A percentile compares a stretch with the other conserved stretches of the same genome.
phyloP scores from a whole-genome alignment of 2,797 vertebrate genomes.

The Vespertilio murinus region DNA sequence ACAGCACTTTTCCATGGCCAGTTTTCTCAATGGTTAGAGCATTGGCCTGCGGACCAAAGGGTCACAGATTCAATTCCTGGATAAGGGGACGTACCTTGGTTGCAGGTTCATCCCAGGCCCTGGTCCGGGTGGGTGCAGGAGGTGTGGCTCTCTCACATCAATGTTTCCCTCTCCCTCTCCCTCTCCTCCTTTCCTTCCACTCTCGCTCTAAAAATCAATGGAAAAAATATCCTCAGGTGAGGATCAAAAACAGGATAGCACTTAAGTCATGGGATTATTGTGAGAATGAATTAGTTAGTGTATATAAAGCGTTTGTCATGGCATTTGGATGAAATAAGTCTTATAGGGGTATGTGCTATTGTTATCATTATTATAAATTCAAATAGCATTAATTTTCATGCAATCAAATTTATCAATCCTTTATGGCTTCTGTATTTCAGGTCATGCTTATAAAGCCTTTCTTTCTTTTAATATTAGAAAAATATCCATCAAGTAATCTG shows the following conservation, averaged over 20 bases:
- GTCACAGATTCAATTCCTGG: too few relatives aligned
- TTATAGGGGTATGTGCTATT: neutral
- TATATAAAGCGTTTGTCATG: neutral
- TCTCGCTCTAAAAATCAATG: too few relatives aligned
- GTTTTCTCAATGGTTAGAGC: too few relatives aligned
- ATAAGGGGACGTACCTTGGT: too few relatives aligned
- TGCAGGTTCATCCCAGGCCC: too few relatives aligned
- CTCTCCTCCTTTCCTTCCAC: too few relatives aligned
- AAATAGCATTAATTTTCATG: slow-evolving; percentile 4
- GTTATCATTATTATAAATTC: neutral
- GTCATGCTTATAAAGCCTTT: neutral
- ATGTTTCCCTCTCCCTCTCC: too few relatives aligned
- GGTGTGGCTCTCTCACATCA: too few relatives aligned
- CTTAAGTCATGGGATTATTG: neutral
- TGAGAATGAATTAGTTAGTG: neutral
- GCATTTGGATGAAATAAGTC: neutral
- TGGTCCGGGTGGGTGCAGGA: too few relatives aligned
- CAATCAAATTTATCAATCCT: neutral
- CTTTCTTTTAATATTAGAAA: slow-evolving; percentile 13
- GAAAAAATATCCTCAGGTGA: neutral
- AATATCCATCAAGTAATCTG: neutral
- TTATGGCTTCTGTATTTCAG: slow-evolving; percentile 24
- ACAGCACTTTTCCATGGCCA: neutral
- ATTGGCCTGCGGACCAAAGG: too few relatives aligned
- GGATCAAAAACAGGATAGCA: neutral